phyloP scores from a whole-genome alignment of 92 coral and sea anemone genomes.

The Zoanthus sansibaricus region DNA sequence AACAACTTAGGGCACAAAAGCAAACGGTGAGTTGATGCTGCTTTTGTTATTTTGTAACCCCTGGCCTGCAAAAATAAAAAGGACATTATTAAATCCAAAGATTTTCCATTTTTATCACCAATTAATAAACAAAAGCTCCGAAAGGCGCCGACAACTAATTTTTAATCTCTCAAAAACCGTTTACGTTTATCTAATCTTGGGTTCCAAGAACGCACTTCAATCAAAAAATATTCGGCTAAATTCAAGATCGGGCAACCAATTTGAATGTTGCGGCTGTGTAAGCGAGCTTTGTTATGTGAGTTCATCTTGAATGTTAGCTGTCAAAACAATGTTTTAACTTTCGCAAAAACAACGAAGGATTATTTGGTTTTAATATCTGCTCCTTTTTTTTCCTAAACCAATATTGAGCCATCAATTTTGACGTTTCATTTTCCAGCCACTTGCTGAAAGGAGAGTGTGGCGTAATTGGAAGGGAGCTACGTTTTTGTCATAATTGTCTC shows the following conservation, averaged over 20 bases:
- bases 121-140: background rate
- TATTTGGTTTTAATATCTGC: conserved; percentile 93
- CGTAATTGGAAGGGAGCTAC: conserved; percentile 30
- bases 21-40: conserved; percentile 80
- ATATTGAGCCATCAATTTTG: conserved; percentile 84
- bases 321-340: conserved; percentile 73
- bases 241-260: background rate
- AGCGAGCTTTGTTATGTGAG: conserved; percentile 31
- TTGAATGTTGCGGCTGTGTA: conserved; percentile 38
- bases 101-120: background rate
- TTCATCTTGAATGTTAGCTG: conserved; percentile 64
- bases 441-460: conserved; percentile 69
- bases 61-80: background rate
- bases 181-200: background rate
- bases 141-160: background rate
- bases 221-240: background rate
- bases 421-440: conserved; percentile 73
- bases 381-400: conserved; percentile 81
- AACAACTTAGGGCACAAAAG: conserved; percentile 83
- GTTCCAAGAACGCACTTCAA: background rate
- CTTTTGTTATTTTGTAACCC: background rate
- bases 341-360: conserved; percentile 53
- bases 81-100: conserved; percentile 4
- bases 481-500: conserved; percentile 19
- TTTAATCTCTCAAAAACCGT: conserved; percentile 3